Evolutionary conservation across 2,888 invertebrate genomes (phyloP).

Genomic region (Cantharis rufa): DNA sequence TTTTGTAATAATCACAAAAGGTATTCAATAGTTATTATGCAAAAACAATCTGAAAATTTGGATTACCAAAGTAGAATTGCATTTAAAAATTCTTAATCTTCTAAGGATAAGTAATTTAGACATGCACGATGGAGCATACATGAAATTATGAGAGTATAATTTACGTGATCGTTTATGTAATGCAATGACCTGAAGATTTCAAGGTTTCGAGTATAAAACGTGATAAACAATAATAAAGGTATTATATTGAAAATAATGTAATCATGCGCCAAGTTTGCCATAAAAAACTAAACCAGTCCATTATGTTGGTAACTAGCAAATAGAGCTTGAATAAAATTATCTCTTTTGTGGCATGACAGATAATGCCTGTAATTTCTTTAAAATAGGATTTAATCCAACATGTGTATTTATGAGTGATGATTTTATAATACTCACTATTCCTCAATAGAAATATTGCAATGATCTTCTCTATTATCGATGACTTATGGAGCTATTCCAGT

Average conservation of each 20-base stretch:
- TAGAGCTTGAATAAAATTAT: neutral
- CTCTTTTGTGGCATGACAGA: neutral
- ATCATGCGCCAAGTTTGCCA: neutral
- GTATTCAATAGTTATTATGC: too few relatives aligned
- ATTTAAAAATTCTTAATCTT: neutral
- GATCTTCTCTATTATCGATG: too few relatives aligned
- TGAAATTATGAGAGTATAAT: neutral
- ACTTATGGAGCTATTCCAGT: too few relatives aligned
- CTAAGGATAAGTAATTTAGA: neutral
- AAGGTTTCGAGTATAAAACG: neutral
- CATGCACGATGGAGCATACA: neutral
- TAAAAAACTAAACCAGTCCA: neutral
- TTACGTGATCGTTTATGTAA: constrained; percentile 2
- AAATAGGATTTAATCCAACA: neutral
- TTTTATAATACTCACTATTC: neutral
- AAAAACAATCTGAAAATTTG: too few relatives aligned
- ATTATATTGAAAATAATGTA: neutral
- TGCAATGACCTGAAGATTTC: constrained; percentile 3
- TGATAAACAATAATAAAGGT: constrained; percentile 1
- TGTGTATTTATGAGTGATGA: neutral
- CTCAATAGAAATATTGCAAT: neutral
- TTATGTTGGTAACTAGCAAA: neutral
- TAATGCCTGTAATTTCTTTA: neutral
- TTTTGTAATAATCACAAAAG: too few relatives aligned
- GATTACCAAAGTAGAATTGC: neutral